These are phyloP conservation scores for Andrena bicolor DNA, from an alignment of 2,888 invertebrate genomes.

Conservation along the genomic window DNA sequence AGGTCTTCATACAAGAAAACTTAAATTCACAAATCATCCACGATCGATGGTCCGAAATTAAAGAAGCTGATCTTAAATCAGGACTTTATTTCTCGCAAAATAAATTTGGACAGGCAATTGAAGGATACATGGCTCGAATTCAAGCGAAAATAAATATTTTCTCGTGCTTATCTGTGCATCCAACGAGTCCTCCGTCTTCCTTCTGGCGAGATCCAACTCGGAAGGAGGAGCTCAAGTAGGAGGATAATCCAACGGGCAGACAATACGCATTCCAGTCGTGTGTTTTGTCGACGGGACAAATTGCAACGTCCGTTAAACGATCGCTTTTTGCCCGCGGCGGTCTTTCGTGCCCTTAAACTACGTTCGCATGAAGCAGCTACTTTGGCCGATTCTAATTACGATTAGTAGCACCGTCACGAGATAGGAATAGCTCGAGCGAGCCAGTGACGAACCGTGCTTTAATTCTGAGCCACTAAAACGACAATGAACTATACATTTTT, in stretches of 20 bases:
- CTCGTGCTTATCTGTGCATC: conserved; percentile 6
- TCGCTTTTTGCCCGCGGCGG: conserved; percentile 77
- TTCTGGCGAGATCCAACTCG: conserved; percentile 32
- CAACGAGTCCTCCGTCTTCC: conserved; percentile 24
- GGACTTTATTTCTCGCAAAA: background rate
- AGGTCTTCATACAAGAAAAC: background rate
- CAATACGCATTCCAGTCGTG: conserved; percentile 82
- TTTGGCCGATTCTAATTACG: conserved; percentile 43
- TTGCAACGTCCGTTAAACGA: conserved; percentile 83
- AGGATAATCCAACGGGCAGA: conserved; percentile 74
- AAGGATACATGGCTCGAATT: background rate
- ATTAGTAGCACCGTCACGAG: conserved; percentile 25
- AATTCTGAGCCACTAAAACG: background rate
- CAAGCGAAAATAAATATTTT: conserved; percentile 8
- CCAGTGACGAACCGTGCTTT: conserved; percentile 1
- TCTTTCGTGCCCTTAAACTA: conserved; percentile 65
- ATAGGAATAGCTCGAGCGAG: conserved; percentile 8
- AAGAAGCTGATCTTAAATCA: background rate
- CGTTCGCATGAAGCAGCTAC: conserved; percentile 50
- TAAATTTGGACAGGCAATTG: background rate
- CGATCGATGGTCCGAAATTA: background rate
- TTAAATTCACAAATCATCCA: background rate
- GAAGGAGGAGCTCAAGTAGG: conserved; percentile 35
- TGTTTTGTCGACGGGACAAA: conserved; percentile 83
- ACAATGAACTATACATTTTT: background rate